Evolutionary conservation across 1,140 invertebrate genomes (phyloP), one percentile per base, ranked within the genome.

Genomic region (Caenorhabditis tropicalis): DNA sequence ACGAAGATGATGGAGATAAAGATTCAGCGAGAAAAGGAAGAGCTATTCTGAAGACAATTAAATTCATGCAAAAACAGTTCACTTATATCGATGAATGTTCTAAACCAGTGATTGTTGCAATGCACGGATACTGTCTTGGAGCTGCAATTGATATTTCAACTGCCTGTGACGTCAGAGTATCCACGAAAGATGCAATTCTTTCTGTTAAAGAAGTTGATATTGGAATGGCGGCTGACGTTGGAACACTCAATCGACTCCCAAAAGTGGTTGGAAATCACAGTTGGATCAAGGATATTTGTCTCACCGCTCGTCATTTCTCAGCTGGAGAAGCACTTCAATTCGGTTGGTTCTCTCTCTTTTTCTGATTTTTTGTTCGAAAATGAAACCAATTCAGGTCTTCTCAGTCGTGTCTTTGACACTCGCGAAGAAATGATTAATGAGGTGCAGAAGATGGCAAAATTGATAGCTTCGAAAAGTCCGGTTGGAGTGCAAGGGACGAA

Each of bases 161-260:
- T 19, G 84, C 84, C 21, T 85, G 84, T 79, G 84, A 85, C 46
- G 83, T 85, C 15, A 24, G 84, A 49, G 36, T 60, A 33, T 60
- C 82, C 19, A 79, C 84, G 9, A 82, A 82, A 53, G 84, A 85
- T n/a, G 81, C 84, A n/a, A 12, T 79, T 10, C 60, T 85, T n/a
- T 85, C 84, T 36, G 70, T 85, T 6, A 85, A 82, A 46, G 92
- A 93, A 88, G 90, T 92, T 5, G 92, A 93, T 79, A 84, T 93
- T 82, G 96, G 96, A 1, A 93, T 98, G 92, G 95, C 96, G 60
- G 96, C 97, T 70, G 97, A 99, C 93, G 94, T 98, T 43, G 97
- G 97, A 31, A 94, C 95, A 2, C 92, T 99, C 39, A 97, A 99
- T 92, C 94, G 96, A 87, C 92, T 99, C 31, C 96, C 96, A 15